Evolutionary conservation across 1,140 invertebrate species (phyloP).

Genomic region (Drosophila oshimai): DNA sequence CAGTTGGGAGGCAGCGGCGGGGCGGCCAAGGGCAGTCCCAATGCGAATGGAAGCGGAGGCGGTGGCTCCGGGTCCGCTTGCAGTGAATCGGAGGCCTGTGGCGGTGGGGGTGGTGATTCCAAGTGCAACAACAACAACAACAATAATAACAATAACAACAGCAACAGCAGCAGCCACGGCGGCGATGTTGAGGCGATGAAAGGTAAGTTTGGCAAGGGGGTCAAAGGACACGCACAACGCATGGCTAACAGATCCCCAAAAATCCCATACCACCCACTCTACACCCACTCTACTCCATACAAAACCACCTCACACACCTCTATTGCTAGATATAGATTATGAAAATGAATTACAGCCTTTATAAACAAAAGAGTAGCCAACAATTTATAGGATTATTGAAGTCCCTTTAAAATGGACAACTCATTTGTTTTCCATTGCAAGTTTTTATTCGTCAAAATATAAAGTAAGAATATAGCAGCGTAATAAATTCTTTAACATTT

Average conservation of each 20-base stretch:
- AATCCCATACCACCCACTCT: neutral
- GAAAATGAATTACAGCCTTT: neutral
- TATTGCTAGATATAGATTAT: neutral
- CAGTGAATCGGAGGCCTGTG: slow-evolving; percentile 43
- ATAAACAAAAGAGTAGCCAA: too few relatives aligned
- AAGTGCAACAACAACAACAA: slow-evolving; percentile 55
- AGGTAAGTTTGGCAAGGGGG: slow-evolving; percentile 50
- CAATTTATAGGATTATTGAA: too few relatives aligned
- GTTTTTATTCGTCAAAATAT: too few relatives aligned
- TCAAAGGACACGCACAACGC: slow-evolving; percentile 37
- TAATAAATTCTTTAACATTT: too few relatives aligned
- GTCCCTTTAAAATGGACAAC: too few relatives aligned
- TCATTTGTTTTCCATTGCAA: too few relatives aligned
- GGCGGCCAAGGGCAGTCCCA: slow-evolving; percentile 32
- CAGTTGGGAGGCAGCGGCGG: slow-evolving; percentile 87
- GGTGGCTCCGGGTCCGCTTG: slow-evolving; percentile 28
- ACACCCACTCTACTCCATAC: neutral
- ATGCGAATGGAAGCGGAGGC: slow-evolving; percentile 45
- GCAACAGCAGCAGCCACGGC: slow-evolving; percentile 40
- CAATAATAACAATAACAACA: slow-evolving; percentile 39
- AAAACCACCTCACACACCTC: too few relatives aligned
- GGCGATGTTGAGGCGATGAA: slow-evolving; percentile 50
- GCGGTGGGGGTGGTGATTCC: slow-evolving; percentile 28
- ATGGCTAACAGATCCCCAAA: slow-evolving; percentile 43
- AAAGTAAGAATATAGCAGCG: too few relatives aligned